Conservation (phyloP, 2,797 vertebrate genomes). For the Cynopterus sphinx region DNA sequence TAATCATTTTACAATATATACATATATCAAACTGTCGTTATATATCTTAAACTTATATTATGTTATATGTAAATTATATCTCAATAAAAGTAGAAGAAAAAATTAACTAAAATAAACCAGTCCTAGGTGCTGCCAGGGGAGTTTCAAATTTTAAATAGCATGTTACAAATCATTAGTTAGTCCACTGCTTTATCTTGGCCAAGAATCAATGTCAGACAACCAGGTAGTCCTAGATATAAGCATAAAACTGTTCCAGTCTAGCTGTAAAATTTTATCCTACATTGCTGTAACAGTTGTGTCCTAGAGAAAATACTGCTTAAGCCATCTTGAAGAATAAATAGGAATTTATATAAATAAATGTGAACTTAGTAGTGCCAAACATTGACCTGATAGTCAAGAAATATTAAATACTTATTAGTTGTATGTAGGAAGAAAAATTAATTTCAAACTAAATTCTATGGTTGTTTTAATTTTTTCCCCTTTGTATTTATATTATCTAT, state of each 20-base stretch:
- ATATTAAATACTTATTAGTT: constrained; percentile 45
- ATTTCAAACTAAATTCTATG: not conserved
- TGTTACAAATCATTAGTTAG: not conserved
- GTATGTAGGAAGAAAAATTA: constrained; percentile 12
- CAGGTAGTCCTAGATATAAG: not conserved
- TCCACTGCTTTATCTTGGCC: not conserved
- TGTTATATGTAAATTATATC: not conserved
- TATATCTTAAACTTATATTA: not conserved
- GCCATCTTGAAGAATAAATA: constrained; percentile 10
- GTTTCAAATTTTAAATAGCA: not conserved
- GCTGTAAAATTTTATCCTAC: not conserved
- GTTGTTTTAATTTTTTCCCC: not conserved
- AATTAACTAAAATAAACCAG: not conserved
- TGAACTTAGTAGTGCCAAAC: not conserved
- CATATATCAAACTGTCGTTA: not conserved
- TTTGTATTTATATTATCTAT: not conserved
- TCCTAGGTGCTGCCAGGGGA: not conserved
- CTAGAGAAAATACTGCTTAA: not conserved
- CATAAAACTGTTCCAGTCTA: not conserved
- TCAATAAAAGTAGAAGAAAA: not conserved
- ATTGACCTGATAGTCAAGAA: constrained; percentile 50
- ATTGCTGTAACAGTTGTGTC: not conserved
- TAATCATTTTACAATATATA: not conserved
- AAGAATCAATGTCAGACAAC: not conserved
- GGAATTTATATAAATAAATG: not conserved